Base-by-base conservation (phyloP, 2,797 vertebrate species). In the Tragelaphus oryx region DNA sequence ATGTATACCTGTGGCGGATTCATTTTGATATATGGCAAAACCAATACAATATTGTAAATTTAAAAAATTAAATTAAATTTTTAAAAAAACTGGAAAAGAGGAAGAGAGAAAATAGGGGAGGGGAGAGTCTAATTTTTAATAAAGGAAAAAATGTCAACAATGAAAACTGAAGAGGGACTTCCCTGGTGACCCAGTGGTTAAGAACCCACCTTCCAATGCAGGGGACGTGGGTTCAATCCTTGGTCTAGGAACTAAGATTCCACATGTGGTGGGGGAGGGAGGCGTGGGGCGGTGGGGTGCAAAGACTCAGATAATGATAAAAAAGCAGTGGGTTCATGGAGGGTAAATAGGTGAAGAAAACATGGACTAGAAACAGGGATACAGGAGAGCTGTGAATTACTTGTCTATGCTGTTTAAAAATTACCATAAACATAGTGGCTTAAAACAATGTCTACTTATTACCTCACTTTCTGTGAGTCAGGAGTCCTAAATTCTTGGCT, bases 251-350 rank as follows among this genome's bases (percentile, higher is more conserved):
- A 28, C 62, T 68, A 18, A 68, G 41, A 28, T 75, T 16, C 71
- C 24, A 75, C 13, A 9, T 10, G 4, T 37, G n/a, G 62, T 68
- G 17, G 62, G 33, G 62, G n/a, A 37, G 17, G n/a, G 62, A 65
- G n/a, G 62, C 0, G 0, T 33, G 54, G 54, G 5, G 26, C 0
- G 0, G 33, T 20, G 33, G 54, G n/a, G 26, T 22, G 37, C 71
- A 65, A 28, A 89, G 68, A 75, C 48, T 78, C 37, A 54, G 68
- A 87, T 48, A 59, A 84, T 24, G n/a, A 26, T 9, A 37, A 16
- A 80, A 52, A 37, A 37, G 78, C n/a, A 55, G 11, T 37, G 50
- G 33, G 12, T 54, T 80, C 78, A 16, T 26, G 52, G 12, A 0
- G 22, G 33, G 9, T 54, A 37, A 80, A 80, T 16, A n/a, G n/a